Base-by-base conservation (phyloP, 2,888 invertebrate species). In the Abscondita cerata region DNA sequence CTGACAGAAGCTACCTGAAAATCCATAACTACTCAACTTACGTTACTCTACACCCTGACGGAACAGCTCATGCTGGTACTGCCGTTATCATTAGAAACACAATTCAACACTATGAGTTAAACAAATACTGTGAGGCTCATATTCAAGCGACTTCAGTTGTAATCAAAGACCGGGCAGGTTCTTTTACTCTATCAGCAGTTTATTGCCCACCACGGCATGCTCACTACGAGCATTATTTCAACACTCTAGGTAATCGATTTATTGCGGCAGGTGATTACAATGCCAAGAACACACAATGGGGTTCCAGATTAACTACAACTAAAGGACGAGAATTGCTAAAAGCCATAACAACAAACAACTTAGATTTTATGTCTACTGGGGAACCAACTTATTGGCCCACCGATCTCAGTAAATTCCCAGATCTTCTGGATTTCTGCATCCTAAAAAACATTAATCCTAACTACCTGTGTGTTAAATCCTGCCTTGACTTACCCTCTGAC, bases 81-180 rank as follows among this genome's bases (percentile, higher is more conserved):
- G 50, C 40, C 1, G 11, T 48, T 12, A 48, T 62, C 12, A 50
- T 58, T 4, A 62, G 20, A 18, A 41, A 62, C 8, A 47, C 53
- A 34, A 54, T 58, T n/a, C 31, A 48, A 19, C 53, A 57, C 40
- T 19, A 36, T 34, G 57, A 52, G 52, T 16, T 58, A 6, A 40
- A 57, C 31, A 58, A 62, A 51, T 53, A 31, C 33, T 38, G 13
- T 15, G 38, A 38, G 38, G 19, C 18, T 8, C 59, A 66, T 46
- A 19, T 67, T 11, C 68, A 68, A 60, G 62, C 64, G 12, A 68
- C 67, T 18, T 65, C 59, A 38, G 13, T 68, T 50, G 55, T 55
- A 46, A 59, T 65, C 33, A 53, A 52, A 52, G 52, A 38, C 19
- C 38, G 38, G 52, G n/a, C 16, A 52, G 38, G 38, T 11, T 19